These are phyloP conservation scores for Dasypus novemcinctus DNA, from an alignment of 2,113 vertebrate genomes.

Conservation along the genomic window DNA sequence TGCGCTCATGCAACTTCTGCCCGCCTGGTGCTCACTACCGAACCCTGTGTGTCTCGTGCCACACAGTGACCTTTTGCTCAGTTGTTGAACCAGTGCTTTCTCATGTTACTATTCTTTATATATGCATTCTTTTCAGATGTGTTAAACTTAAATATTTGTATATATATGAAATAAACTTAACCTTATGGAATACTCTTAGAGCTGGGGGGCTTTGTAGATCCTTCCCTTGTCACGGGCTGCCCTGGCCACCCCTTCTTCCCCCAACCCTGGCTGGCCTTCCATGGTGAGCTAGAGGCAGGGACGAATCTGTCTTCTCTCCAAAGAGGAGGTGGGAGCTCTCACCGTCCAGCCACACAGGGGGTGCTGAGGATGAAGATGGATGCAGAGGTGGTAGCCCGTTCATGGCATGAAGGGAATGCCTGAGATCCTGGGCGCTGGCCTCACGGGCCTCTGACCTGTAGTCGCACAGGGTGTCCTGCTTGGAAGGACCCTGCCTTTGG, in stretches of 20 bases:
- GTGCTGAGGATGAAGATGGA: neutral
- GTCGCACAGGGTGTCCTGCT: neutral
- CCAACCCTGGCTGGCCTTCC: too few relatives aligned
- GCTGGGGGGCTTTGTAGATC: neutral
- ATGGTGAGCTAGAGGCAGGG: neutral
- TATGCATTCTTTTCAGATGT: too few relatives aligned
- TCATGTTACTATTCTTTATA: too few relatives aligned
- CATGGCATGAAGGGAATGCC: fast-evolving
- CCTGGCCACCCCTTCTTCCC: neutral
- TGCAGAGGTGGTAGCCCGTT: neutral
- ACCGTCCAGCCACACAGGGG: too few relatives aligned
- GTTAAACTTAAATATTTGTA: too few relatives aligned
- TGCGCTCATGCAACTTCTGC: neutral
- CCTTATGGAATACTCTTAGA: neutral
- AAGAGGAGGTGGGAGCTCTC: neutral
- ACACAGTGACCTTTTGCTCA: neutral
- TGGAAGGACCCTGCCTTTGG: neutral
- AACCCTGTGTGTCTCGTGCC: neutral
- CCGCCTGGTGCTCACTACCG: neutral
- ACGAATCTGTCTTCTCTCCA: neutral
- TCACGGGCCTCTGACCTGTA: neutral
- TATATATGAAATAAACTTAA: neutral
- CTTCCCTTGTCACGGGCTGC: too few relatives aligned
- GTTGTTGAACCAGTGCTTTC: too few relatives aligned
- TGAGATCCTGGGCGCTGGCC: neutral